Evolutionary conservation across 2,113 vertebrate species (phyloP).

Genomic region (Varanus salvator): DNA sequence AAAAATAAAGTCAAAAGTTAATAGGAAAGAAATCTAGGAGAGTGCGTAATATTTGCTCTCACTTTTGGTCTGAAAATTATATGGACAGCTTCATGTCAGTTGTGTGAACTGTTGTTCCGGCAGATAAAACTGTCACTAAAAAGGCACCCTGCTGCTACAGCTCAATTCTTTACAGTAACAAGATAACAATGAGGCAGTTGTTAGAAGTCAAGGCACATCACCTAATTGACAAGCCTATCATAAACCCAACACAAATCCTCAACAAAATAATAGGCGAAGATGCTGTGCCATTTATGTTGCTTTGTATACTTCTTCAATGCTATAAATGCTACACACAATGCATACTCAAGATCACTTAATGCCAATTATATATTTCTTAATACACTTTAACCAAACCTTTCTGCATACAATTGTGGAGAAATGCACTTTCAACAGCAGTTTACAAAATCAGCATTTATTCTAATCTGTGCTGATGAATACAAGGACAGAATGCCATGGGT

Average conservation of each 20-base stretch:
- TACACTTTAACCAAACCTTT: neutral
- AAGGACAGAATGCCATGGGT: neutral
- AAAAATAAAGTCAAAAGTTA: slow-evolving; percentile 69
- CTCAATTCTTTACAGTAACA: slow-evolving; percentile 42
- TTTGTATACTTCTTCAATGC: slow-evolving; percentile 2
- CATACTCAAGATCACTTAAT: neutral
- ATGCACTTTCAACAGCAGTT: neutral
- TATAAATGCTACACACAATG: neutral
- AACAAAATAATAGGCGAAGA: slow-evolving; percentile 21
- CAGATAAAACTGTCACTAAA: slow-evolving; percentile 42
- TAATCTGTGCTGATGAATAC: neutral
- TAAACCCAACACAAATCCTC: slow-evolving; percentile 3
- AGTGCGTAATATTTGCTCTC: slow-evolving; percentile 44
- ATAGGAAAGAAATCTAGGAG: slow-evolving; percentile 53
- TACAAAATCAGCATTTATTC: neutral
- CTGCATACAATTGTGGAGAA: neutral
- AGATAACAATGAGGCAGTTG: slow-evolving; percentile 30
- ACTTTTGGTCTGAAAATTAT: neutral
- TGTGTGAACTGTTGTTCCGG: slow-evolving; percentile 1
- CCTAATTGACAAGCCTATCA: neutral
- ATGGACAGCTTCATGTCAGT: slow-evolving; percentile 22
- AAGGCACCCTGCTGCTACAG: slow-evolving; percentile 28
- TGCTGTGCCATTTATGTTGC: slow-evolving; percentile 3
- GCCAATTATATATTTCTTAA: neutral
- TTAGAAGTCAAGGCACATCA: slow-evolving; percentile 12